phyloP scores from a whole-genome alignment of 37 sponge, comb jelly and placozoan species.

The Mnemiopsis leidyi region DNA sequence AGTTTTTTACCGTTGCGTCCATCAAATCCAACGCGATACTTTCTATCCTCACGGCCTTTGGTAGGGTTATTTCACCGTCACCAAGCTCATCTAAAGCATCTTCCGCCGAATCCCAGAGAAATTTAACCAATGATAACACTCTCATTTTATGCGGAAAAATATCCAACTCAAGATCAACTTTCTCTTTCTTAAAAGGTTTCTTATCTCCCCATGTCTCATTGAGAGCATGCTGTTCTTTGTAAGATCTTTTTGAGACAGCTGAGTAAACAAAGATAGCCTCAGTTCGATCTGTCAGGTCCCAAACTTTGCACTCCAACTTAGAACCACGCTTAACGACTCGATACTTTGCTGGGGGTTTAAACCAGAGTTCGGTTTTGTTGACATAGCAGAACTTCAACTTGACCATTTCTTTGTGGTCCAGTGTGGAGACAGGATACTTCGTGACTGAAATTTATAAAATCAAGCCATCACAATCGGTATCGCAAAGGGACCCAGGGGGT shows the following conservation, averaged over 20 bases:
- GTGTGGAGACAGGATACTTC: neutral
- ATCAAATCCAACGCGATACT: neutral
- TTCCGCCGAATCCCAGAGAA: neutral
- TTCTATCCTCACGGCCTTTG: neutral
- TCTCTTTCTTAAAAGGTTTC: neutral
- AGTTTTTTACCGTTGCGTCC: neutral
- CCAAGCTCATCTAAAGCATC: neutral
- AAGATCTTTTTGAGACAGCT: neutral
- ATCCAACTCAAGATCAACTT: neutral
- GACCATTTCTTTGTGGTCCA: neutral
- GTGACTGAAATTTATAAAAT: neutral
- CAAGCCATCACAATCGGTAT: no score
- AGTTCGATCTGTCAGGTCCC: neutral
- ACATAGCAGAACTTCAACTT: neutral
- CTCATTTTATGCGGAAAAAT: neutral
- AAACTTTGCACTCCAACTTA: neutral
- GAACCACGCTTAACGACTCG: neutral
- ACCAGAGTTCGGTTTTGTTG: slow-evolving; percentile 22
- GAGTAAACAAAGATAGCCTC: neutral
- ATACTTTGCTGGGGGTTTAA: neutral
- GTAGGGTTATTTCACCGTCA: neutral
- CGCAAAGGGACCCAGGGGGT: no score
- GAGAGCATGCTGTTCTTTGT: neutral
- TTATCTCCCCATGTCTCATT: neutral
- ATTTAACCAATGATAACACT: neutral